Conservation (phyloP, 2,888 invertebrate species). For the Ametastegia equiseti region DNA sequence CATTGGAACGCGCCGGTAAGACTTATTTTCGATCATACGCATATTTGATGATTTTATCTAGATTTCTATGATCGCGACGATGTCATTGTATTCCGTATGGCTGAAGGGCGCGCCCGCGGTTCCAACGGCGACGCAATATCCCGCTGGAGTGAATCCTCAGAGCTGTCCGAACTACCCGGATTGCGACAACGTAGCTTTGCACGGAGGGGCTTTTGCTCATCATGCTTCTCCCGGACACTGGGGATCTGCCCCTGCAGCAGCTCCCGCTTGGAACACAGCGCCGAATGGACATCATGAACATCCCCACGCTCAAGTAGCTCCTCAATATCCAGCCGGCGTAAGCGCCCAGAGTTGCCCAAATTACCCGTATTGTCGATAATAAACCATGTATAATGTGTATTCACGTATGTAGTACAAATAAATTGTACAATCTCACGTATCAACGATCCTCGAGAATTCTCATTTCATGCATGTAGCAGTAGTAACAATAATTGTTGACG, state of each 20-base stretch:
- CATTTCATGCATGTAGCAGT: too few species aligned
- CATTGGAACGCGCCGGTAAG: conserved; percentile 5
- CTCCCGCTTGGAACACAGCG: conserved; percentile 13
- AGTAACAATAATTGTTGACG: neutral
- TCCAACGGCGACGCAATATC: conserved; percentile 30
- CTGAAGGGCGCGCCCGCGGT: neutral
- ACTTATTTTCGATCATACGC: neutral
- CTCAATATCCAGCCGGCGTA: conserved; percentile 39
- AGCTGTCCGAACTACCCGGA: conserved; percentile 42
- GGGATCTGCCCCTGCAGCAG: neutral
- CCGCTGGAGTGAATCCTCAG: conserved; percentile 40
- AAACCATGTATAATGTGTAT: neutral
- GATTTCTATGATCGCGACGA: neutral
- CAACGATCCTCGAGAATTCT: neutral
- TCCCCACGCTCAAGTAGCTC: conserved; percentile 6
- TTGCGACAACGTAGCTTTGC: conserved; percentile 46
- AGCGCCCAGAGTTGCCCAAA: conserved; percentile 40
- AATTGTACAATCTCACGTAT: too few species aligned
- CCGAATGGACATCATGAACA: neutral
- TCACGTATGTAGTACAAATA: neutral
- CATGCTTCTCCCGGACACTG: neutral
- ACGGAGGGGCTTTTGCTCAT: conserved; percentile 33
- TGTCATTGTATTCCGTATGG: too few species aligned
- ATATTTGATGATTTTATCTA: too few species aligned
- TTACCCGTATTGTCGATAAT: conserved; percentile 39